Base-by-base conservation (phyloP, 2,113 vertebrate genomes). In the Noctilio leporinus region DNA sequence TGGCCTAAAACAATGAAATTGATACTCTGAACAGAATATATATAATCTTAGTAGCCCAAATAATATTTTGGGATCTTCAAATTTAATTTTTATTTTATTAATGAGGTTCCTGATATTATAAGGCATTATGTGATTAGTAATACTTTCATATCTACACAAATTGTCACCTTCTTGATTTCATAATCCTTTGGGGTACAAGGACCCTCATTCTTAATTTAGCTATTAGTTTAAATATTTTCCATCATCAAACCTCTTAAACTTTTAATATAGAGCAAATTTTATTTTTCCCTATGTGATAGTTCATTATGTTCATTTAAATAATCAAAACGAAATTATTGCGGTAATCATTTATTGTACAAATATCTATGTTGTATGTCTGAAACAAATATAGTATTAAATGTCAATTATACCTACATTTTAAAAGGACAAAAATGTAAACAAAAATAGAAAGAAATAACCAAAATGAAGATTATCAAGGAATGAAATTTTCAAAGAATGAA, bases 271-370 rank as follows among this genome's bases (percentile, higher is more conserved):
- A 81, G 3, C 30, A 83, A 86, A 95, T 80, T 89, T 69, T 65
- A 86, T 53, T 76, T 97, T 45, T 83, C 45, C 72, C 43, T 51
- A 33, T 73, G 20, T 62, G 24, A 47, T 86, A 86, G 4, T 65
- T 92, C 12, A 78, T 83, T 76, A 28, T 47, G n/a, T 93, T 59
- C 35, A 40, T 77, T 81, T 95, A 95, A 84, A 73, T 83, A 92
- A 82, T 38, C 15, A 20, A 70, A 83, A 78, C 38, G 35, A 70
- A 93, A 51, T 11, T 40, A 81, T 33, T 59, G 17, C 30, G 38
- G 26, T 59, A 40, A 38, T 26, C 49, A 55, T 15, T 78, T 77
- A 35, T 77, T 53, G 55, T 81, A 81, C 12, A 43, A 43, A 43
- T 80, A 30, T 40, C 51, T n/a, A 57, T 30, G 26, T 59, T 43